Percentiles rank a stretch among this genome's conserved stretches.
Evolutionary conservation across 2,797 vertebrate genomes (phyloP).

Genomic region (Melanotaenia parkinsoni): DNA sequence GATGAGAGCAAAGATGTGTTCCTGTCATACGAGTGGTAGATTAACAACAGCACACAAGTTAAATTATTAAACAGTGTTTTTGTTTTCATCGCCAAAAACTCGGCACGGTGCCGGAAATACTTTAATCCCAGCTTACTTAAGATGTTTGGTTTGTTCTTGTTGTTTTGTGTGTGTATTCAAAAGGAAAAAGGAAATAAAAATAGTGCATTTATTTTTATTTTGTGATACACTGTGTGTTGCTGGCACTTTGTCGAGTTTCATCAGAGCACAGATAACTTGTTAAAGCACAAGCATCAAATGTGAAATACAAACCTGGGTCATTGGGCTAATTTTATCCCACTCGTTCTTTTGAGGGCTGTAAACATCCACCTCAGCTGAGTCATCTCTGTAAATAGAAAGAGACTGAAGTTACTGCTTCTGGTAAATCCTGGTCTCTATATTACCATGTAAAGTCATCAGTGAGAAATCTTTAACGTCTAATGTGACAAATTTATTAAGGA

Average conservation of each 20-base stretch:
- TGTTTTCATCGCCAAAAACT: too few relatives aligned
- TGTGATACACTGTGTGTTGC: too few relatives aligned
- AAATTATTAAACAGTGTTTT: too few relatives aligned
- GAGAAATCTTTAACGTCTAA: background rate
- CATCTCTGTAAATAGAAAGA: slow-evolving; percentile 86
- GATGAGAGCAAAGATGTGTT: too few relatives aligned
- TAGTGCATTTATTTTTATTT: background rate
- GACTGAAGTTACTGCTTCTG: background rate
- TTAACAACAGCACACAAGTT: too few relatives aligned
- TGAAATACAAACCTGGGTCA: slow-evolving; percentile 91
- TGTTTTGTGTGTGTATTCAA: too few relatives aligned
- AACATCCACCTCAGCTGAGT: slow-evolving; percentile 94
- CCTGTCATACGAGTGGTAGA: too few relatives aligned
- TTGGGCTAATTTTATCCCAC: slow-evolving; percentile 94
- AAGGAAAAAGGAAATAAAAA: background rate
- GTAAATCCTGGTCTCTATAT: background rate
- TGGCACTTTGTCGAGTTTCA: background rate
- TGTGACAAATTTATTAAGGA: background rate
- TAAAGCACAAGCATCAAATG: slow-evolving; percentile 3
- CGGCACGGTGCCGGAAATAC: too few relatives aligned
- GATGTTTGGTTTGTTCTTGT: too few relatives aligned
- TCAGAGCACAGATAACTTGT: background rate
- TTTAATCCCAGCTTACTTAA: too few relatives aligned
- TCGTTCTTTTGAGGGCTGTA: slow-evolving; percentile 92
- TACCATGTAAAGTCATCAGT: background rate